phyloP scores from a whole-genome alignment of 2,113 vertebrate genomes.

The Orycteropus afer region DNA sequence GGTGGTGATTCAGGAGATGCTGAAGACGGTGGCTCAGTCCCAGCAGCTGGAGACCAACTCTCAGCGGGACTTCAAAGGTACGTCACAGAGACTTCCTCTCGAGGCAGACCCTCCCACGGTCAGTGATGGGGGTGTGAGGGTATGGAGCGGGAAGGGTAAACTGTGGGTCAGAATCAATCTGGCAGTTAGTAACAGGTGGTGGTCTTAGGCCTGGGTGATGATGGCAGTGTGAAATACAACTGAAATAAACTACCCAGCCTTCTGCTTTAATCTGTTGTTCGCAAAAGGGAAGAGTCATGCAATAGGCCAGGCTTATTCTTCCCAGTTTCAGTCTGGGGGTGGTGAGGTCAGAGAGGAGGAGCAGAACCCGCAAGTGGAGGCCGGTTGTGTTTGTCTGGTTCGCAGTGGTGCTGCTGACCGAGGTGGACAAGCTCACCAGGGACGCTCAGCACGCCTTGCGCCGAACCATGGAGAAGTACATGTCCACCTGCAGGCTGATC shows the following conservation, averaged over 20 bases:
- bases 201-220: too few relatives aligned
- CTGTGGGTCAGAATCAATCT: too few relatives aligned
- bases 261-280: too few relatives aligned
- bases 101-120: neutral
- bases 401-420: conserved; percentile 97
- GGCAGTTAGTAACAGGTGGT: too few relatives aligned
- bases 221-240: too few relatives aligned
- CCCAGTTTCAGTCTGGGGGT: too few relatives aligned
- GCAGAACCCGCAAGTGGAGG: too few relatives aligned
- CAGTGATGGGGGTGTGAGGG: neutral
- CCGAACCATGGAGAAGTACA: conserved; percentile 99
- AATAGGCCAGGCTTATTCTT: too few relatives aligned
- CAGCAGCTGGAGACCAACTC: conserved; percentile 98
- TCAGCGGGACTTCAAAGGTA: conserved; percentile 98
- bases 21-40: conserved; percentile 98
- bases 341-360: too few relatives aligned
- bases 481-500: conserved; percentile 96
- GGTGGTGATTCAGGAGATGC: conserved; percentile 96
- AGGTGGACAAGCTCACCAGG: conserved; percentile 97
- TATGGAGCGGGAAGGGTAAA: neutral
- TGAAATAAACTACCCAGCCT: too few relatives aligned
- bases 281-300: too few relatives aligned
- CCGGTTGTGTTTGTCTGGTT: too few relatives aligned
- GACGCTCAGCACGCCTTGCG: conserved; percentile 98
- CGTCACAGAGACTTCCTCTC: conserved; percentile 10